Percentiles rank a stretch among this genome's conserved stretches.
phyloP scores from a whole-genome alignment of 2,797 vertebrate genomes.

The Lepilemur septentrionalis region DNA sequence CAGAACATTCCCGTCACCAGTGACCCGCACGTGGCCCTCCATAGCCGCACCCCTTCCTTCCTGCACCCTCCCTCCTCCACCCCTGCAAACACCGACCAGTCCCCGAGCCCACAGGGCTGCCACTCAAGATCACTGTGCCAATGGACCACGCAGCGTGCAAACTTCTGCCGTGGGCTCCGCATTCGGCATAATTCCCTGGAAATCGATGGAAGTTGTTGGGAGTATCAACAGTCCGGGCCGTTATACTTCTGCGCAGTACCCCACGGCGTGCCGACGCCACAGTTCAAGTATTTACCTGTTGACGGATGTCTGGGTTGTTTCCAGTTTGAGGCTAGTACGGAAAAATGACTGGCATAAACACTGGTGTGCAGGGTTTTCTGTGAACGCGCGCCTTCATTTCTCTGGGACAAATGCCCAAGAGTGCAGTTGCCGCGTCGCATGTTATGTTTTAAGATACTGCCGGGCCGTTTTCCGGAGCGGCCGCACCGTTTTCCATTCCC shows the following conservation, averaged over 20 bases:
- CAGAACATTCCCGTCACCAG: too few relatives aligned
- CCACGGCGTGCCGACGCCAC: too few relatives aligned
- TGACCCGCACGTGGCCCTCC: accelerated
- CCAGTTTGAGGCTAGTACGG: neutral
- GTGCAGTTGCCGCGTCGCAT: neutral
- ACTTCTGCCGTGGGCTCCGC: neutral
- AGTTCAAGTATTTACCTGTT: neutral
- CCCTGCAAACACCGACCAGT: neutral
- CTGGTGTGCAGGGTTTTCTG: neutral
- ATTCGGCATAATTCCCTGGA: neutral
- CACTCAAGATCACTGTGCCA: neutral
- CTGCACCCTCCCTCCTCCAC: too few relatives aligned
- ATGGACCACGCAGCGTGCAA: accelerated
- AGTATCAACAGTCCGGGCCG: neutral
- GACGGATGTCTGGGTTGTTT: neutral
- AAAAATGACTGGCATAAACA: neutral
- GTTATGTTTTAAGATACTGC: neutral
- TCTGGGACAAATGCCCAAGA: neutral
- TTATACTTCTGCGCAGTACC: neutral
- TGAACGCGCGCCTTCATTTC: neutral
- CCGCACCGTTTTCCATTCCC: neutral
- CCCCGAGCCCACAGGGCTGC: too few relatives aligned
- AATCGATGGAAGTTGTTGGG: neutral
- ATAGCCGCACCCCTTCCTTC: neutral
- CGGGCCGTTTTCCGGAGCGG: neutral